phyloP scores from a whole-genome alignment of 1,140 invertebrate genomes.

The Bactericera cockerelli region DNA sequence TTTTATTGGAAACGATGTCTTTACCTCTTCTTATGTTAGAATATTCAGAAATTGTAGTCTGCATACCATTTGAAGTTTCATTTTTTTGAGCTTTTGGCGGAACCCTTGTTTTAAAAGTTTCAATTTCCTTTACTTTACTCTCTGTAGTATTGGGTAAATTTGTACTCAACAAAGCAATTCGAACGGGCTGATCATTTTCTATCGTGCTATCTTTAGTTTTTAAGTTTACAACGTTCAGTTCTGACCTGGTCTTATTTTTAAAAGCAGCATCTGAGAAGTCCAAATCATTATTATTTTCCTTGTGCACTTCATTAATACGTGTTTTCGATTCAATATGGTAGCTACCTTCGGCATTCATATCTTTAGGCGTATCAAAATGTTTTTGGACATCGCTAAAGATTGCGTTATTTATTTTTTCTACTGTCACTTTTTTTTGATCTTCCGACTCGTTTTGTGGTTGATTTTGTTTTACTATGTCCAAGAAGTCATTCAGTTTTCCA shows the following conservation, averaged over 20 bases:
- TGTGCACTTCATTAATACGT: not conserved
- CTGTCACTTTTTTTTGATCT: not conserved
- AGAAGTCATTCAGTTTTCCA: conserved; percentile 1
- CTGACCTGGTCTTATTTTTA: not conserved
- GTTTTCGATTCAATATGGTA: not conserved
- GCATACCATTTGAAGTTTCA: too few relatives aligned
- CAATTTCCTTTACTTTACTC: too few relatives aligned
- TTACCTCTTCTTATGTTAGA: too few relatives aligned
- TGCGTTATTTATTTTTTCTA: not conserved
- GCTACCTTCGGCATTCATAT: not conserved
- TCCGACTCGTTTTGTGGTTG: not conserved
- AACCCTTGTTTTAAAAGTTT: too few relatives aligned
- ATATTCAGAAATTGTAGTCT: too few relatives aligned
- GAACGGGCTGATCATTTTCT: not conserved
- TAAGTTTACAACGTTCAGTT: not conserved
- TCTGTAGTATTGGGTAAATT: too few relatives aligned
- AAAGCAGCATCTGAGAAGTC: not conserved
- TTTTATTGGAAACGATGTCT: too few relatives aligned
- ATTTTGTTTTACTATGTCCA: not conserved
- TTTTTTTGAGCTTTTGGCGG: too few relatives aligned
- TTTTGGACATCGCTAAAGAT: not conserved
- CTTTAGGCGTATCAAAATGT: not conserved
- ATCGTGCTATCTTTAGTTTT: not conserved
- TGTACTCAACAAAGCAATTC: too few relatives aligned
- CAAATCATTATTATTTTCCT: too few relatives aligned